Evolutionary conservation across 2,797 vertebrate species (phyloP), one percentile per base, ranked within the genome.

Genomic region (Hozukius guyotensis): DNA sequence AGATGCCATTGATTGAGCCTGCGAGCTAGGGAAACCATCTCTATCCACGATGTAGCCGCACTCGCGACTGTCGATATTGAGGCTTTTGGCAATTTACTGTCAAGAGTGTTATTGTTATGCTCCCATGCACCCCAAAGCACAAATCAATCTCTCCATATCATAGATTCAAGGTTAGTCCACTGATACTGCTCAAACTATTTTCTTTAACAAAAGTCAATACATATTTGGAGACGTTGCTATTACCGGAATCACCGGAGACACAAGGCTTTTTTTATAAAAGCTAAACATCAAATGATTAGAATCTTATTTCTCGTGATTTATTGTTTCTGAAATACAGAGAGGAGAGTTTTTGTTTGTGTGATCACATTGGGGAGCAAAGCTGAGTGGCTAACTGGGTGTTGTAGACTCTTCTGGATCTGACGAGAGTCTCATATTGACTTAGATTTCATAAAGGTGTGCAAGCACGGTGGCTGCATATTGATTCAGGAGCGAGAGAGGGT

Each of bases 1-100:
- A 92, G 86, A 88, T 82, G 75, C 65, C 86, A 91, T 83, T 91
- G 91, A 94, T 92, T 92, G 92, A 89, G 80, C 77, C 87, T 67
- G 79, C 27, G 11, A 83, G 91, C 89, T 8, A 69, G 42, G 84
- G 80, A 89, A 90, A 70, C 69, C 90, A 80, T 86, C 80, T 89
- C 85, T 80, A 77, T 73, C 74, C 72, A 38, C 71, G 81, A 68
- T 71, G 75, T 1, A 67, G 78, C 72, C 32, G 4, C 75, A 71
- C 38, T 80, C 74, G 71, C 6, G 27, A 55, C 75, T 80, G 75
- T 87, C 85, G 3, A 92, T 89, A 88, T 18, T 81, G 71, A 86
- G 67, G 83, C 86, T 89, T 87, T 77, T 61, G 87, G 85, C 85
- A 78, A 82, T 67, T 87, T 79, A 83, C 78, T 85, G 83, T 89